Conservation (phyloP, 2,888 invertebrate genomes). For the Bombylius major region DNA sequence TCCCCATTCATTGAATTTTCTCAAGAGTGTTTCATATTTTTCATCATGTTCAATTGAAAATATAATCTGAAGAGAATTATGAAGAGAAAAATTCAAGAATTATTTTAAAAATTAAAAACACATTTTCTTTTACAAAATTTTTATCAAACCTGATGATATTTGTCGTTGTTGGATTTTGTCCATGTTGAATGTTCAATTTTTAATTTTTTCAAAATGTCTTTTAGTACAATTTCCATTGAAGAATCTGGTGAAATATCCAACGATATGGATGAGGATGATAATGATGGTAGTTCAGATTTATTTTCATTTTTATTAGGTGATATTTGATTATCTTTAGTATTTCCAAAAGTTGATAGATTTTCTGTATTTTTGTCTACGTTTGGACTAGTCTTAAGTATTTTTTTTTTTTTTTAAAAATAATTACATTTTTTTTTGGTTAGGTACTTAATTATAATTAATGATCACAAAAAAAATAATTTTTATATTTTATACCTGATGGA, state of each 20-base stretch:
- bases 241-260: constrained; percentile 21
- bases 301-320: background rate
- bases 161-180: constrained; percentile 40
- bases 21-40: constrained; percentile 46
- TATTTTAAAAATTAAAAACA: background rate
- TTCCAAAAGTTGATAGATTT: too few relatives aligned
- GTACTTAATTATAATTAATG: too few relatives aligned
- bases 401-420: too few relatives aligned
- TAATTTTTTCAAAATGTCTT: constrained; percentile 40
- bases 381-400: too few relatives aligned
- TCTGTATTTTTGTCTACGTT: too few relatives aligned
- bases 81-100: constrained; percentile 12
- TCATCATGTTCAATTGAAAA: constrained; percentile 47
- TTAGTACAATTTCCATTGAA: constrained; percentile 37
- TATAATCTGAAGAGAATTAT: constrained; percentile 30
- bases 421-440: too few relatives aligned
- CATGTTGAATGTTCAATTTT: constrained; percentile 45
- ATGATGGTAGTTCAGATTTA: background rate
- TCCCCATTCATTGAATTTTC: constrained; percentile 45
- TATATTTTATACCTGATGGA: too few relatives aligned
- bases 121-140: constrained; percentile 17
- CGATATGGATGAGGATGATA: background rate
- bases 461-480: too few relatives aligned
- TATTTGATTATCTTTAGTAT: too few relatives aligned
- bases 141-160: constrained; percentile 36